Evolutionary conservation across 2,113 vertebrate genomes (phyloP).

Genomic region (Theropithecus gelada): DNA sequence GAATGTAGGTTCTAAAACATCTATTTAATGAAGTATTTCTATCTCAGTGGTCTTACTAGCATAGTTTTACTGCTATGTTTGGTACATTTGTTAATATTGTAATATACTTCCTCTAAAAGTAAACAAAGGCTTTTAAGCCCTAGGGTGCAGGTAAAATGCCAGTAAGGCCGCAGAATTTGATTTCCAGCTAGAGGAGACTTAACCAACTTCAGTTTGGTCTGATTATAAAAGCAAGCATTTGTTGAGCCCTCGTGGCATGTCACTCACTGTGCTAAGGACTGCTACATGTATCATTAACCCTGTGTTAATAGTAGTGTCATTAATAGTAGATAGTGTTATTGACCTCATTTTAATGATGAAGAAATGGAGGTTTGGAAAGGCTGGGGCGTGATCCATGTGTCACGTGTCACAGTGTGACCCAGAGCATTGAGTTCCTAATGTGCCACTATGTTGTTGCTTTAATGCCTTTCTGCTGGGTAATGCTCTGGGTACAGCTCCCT

Average conservation of each 20-base stretch:
- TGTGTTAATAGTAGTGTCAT: background rate
- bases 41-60: constrained; percentile 17
- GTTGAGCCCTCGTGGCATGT: background rate
- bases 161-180: constrained; percentile 11
- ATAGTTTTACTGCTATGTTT: constrained; percentile 9
- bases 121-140: constrained; percentile 56
- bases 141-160: background rate
- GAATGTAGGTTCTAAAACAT: background rate
- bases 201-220: background rate
- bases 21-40: constrained; percentile 40
- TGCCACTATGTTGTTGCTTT: background rate
- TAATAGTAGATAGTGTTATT: background rate
- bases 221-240: background rate
- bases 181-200: constrained; percentile 33
- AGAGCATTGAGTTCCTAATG: background rate
- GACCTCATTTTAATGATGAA: constrained; percentile 8
- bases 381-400: background rate
- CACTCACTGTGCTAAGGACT: background rate
- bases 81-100: constrained; percentile 31
- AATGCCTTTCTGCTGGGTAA: background rate
- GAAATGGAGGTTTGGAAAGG: background rate
- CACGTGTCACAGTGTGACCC: background rate
- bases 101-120: constrained; percentile 28
- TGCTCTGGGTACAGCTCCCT: background rate
- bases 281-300: background rate